phyloP scores from a whole-genome alignment of 2,797 vertebrate species.

The Otus scops region DNA sequence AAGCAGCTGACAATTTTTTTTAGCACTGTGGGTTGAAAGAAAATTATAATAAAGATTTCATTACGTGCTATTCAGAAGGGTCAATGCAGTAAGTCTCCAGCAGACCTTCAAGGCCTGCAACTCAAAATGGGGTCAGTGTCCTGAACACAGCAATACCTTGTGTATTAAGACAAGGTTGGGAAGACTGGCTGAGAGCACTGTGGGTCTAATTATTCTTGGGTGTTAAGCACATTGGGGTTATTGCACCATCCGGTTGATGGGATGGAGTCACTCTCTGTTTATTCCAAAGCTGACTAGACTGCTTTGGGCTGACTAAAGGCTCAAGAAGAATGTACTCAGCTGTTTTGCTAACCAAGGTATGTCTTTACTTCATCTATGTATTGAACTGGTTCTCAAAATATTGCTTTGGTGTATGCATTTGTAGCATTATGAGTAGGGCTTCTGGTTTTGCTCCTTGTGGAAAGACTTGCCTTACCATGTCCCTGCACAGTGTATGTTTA shows the following conservation, averaged over 20 bases:
- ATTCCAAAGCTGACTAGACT: not conserved
- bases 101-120: not conserved
- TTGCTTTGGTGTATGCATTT: not conserved
- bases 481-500: not conserved
- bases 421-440: not conserved
- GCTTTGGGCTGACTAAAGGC: not conserved
- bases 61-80: not conserved
- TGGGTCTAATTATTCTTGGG: not conserved
- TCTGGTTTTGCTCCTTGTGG: not conserved
- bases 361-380: not conserved
- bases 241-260: not conserved
- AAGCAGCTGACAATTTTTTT: conserved; percentile 61
- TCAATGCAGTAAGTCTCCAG: not conserved
- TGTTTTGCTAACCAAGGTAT: not conserved
- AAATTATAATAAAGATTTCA: conserved; percentile 51
- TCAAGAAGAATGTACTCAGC: not conserved
- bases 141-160: not conserved
- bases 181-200: not conserved
- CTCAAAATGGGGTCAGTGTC: not conserved
- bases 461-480: not conserved
- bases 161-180: not conserved
- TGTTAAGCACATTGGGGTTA: not conserved
- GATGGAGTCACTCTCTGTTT: not conserved
- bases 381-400: not conserved
- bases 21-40: conserved; percentile 35